A percentile compares a stretch with the other conserved stretches of the same genome.
These are phyloP conservation scores for Carassius carassius DNA, from an alignment of 2,113 vertebrate species.

Conservation along the genomic window DNA sequence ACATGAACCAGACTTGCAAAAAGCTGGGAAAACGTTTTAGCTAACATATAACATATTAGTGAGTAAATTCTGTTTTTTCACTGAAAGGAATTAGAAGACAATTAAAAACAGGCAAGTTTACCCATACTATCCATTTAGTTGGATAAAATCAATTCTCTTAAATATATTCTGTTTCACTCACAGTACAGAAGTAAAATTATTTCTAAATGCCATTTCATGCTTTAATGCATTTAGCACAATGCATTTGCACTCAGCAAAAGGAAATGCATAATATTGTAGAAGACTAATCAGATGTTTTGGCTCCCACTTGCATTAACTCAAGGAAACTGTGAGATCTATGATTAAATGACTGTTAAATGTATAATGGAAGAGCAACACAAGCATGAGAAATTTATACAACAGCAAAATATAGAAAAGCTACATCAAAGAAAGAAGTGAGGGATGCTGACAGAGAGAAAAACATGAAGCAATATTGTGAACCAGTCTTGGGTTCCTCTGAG, in stretches of 20 bases:
- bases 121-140: not conserved
- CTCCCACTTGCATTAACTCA: not conserved
- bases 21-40: not conserved
- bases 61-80: not conserved
- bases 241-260: not conserved
- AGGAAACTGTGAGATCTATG: too few relatives aligned
- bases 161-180: too few relatives aligned
- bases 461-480: constrained; percentile 8
- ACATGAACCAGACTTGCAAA: not conserved
- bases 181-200: not conserved
- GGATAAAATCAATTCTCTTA: not conserved
- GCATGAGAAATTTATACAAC: constrained; percentile 15
- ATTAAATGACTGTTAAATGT: not conserved
- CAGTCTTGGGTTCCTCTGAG: constrained; percentile 36
- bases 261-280: not conserved
- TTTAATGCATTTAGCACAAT: not conserved
- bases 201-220: not conserved
- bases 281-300: not conserved
- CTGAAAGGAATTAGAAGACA: not conserved
- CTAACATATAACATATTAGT: not conserved
- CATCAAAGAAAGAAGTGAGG: not conserved
- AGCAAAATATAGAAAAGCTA: not conserved
- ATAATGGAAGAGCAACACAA: not conserved
- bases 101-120: not conserved
- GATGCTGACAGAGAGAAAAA: not conserved